Evolutionary conservation across 2,113 vertebrate species (phyloP), one percentile per base, ranked within the genome.

Genomic region (Erythrocebus patas): DNA sequence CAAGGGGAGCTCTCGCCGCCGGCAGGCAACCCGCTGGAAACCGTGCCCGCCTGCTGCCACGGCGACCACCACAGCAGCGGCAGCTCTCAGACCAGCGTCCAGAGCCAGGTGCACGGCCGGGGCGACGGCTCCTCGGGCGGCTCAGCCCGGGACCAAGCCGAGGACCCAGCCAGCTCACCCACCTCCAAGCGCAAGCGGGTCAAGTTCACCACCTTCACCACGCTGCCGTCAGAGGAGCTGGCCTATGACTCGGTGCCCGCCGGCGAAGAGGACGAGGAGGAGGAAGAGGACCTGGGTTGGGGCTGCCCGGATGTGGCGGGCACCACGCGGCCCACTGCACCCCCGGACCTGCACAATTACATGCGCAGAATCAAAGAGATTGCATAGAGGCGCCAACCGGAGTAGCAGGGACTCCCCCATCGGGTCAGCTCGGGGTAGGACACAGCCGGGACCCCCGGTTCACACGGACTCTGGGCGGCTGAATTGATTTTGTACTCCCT

Each of bases 321-420:
- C 78, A n/a, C 89, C 48, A 16, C 91, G 1, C 45, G 97, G 79
- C 94, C 97, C 7, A 18, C 95, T 0, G 89, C 79, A 1, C 99
- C 99, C 0, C 99, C 99, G 88, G 99, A 99, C 98, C 99, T 99
- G 97, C 99, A 99, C 87, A 99, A 99, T 98, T 99, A 99, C 98
- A 99, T 99, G 99, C 99, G 99, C 98, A 99, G 99, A 99, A 99
- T 99, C 99, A 99, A 99, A 98, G 99, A 99, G 98, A 99, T 99
- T 22, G 99, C 99, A 93, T 99, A 99, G 99, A 94, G 35, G 90
- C 40, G 16, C 55, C 38, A 59, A 0, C 30, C 90, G 61, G 17
- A 20, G 61, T 40, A 88, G 61, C 55, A 6, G 59, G 59, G 14
- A 35, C 17, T 1, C 3, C 84, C 55, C 30, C 17, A 38, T 52